Evolutionary conservation across 1,140 invertebrate species (phyloP), one percentile per base, ranked within the genome.

Genomic region (Battus philenor): DNA sequence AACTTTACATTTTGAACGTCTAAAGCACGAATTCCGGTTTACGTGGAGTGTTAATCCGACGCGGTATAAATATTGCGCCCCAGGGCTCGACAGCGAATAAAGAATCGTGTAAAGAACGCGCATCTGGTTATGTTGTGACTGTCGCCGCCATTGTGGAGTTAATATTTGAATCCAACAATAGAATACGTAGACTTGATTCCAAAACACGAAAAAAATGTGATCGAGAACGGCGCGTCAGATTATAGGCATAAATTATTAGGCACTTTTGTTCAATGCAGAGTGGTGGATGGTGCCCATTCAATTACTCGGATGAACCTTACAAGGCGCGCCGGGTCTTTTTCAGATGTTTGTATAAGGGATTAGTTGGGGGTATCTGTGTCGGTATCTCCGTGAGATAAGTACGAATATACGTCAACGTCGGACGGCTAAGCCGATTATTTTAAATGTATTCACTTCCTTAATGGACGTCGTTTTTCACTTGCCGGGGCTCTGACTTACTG

Each of bases 361-460:
- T 85, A 85, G 78, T 72, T 50, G 53, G 73, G 64, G 71, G 76
- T 84, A 82, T 82, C 78, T 82, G 68, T 77, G 76, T 71, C 75
- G 78, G 81, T 82, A 85, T 85, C 81, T 82, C 62, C 65, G 71
- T 79, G 70, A 81, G 81, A 85, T 85, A 85, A 85, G 75, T 85
- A 78, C 69, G 75, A 78, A 81, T 81, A 85, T 85, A 82, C 75
- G 81, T 85, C 81, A 85, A 85, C 81, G 81, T 85, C 78, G 77
- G 68, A 75, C 71, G 72, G 62, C 75, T 85, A 85, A 85, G 81
- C 81, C 77, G 81, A 85, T 85, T 82, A 85, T 82, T 85, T 85
- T 81, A 85, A 85, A 85, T 82, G 81, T 85, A 85, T 85, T 85
- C 78, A 85, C 81, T 82, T 85, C 78, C 78, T 80, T 85, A 85